phyloP scores from a whole-genome alignment of 2,888 invertebrate species.

The Plemyria rubiginata region DNA sequence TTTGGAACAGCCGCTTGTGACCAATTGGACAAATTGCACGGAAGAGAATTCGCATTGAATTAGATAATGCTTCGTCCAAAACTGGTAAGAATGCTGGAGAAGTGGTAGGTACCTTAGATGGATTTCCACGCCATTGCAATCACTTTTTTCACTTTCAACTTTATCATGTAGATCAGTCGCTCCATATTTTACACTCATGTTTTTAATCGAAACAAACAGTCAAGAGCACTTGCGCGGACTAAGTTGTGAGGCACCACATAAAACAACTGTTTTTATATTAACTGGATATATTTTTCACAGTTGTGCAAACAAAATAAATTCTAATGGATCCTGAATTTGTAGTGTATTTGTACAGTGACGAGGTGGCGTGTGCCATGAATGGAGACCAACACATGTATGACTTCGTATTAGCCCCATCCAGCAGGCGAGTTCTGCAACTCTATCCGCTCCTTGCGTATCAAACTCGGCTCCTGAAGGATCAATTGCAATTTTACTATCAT shows the following conservation, averaged over 20 bases:
- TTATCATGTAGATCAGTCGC: conserved; percentile 64
- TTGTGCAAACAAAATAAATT: conserved; percentile 46
- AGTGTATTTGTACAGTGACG: conserved; percentile 28
- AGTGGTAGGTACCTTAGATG: conserved; percentile 63
- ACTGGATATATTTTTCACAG: conserved; percentile 44
- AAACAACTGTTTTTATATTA: conserved; percentile 29
- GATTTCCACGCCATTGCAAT: conserved; percentile 53
- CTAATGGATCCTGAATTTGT: conserved; percentile 36
- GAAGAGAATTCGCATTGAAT: conserved; percentile 49
- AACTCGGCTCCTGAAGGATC: conserved; percentile 32
- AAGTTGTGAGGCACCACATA: conserved; percentile 24
- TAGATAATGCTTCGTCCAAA: conserved; percentile 44
- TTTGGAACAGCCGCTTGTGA: conserved; percentile 41
- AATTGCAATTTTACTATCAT: not conserved
- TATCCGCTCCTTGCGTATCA: conserved; percentile 16
- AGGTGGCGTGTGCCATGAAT: conserved; percentile 64
- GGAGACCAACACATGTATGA: conserved; percentile 67
- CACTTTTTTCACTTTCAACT: conserved; percentile 58
- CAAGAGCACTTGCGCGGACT: conserved; percentile 32
- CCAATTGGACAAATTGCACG: conserved; percentile 64
- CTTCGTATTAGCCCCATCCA: conserved; percentile 55
- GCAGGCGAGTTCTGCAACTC: conserved; percentile 38
- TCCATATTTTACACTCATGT: conserved; percentile 74
- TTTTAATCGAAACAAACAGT: conserved; percentile 40
- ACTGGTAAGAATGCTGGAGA: conserved; percentile 31